These are phyloP conservation scores for Leptodactylus fallax DNA, from an alignment of 2,797 vertebrate species.

Conservation along the genomic window DNA sequence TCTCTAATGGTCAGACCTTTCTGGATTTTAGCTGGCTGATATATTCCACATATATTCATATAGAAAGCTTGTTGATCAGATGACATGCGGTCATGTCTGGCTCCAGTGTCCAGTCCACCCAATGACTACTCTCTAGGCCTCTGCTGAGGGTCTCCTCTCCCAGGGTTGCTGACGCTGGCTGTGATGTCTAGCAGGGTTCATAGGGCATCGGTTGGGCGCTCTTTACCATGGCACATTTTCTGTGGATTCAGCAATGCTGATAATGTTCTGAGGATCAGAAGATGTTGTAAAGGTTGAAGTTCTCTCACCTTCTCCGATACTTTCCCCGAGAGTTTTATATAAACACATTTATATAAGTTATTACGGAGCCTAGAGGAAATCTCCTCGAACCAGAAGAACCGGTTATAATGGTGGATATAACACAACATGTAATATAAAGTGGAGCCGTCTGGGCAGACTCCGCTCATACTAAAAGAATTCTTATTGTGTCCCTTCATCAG, in stretches of 20 bases:
- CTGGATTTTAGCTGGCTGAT: too few species aligned
- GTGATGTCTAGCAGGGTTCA: background rate
- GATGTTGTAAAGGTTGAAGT: background rate
- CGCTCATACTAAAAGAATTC: background rate
- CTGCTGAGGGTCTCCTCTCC: background rate
- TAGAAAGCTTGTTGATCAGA: too few species aligned
- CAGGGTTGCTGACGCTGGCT: too few species aligned
- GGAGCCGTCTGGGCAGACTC: background rate
- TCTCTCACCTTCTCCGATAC: background rate
- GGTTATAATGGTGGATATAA: background rate
- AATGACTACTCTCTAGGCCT: too few species aligned
- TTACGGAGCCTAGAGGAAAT: background rate
- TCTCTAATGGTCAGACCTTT: too few species aligned
- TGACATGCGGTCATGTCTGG: too few species aligned
- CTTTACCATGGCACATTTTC: background rate
- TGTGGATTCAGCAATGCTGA: background rate
- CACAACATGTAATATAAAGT: background rate
- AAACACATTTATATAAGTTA: background rate
- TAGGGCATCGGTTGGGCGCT: background rate
- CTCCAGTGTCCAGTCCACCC: too few species aligned
- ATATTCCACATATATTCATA: too few species aligned
- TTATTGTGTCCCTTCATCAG: background rate
- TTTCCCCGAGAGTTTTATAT: background rate
- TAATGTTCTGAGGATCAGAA: background rate
- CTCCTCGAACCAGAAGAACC: background rate